Conservation (phyloP, 2,113 vertebrate genomes). For the rat (Rattus norvegicus) region DNA sequence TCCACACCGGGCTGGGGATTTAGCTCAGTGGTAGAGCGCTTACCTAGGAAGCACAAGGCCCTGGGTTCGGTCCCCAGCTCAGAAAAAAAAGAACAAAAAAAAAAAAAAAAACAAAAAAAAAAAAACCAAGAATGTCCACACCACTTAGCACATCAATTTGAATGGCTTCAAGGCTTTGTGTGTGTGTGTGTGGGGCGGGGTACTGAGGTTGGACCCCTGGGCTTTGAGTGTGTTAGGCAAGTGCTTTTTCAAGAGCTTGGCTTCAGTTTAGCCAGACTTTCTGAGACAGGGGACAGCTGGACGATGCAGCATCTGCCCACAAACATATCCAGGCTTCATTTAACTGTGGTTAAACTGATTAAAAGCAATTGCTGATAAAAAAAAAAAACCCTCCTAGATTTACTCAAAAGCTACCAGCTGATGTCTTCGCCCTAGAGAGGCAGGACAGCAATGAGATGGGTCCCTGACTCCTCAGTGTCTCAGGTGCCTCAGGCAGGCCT, state of each 20-base stretch:
- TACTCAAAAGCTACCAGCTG: background rate
- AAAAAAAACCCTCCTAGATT: background rate
- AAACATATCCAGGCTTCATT: background rate
- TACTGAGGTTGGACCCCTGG: too few relatives aligned
- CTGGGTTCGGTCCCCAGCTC: too few relatives aligned
- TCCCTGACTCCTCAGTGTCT: background rate
- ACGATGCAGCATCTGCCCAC: background rate
- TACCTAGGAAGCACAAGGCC: too few relatives aligned
- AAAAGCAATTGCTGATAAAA: background rate
- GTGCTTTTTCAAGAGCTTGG: too few relatives aligned
- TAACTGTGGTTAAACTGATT: background rate
- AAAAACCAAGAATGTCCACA: too few relatives aligned
- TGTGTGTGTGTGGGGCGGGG: background rate
- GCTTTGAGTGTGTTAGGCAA: too few relatives aligned
- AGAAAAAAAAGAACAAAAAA: too few relatives aligned
- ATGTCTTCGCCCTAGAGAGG: background rate
- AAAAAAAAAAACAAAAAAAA: too few relatives aligned
- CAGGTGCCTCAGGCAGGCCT: fast-evolving
- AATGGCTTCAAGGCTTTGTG: background rate
- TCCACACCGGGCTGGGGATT: too few relatives aligned
- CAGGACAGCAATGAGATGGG: fast-evolving
- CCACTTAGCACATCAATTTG: too few relatives aligned
- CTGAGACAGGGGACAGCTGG: background rate
- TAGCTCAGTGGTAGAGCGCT: too few relatives aligned
- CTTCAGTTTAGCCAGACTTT: background rate